phyloP scores from a whole-genome alignment of 2,797 vertebrate species.

The Sebastolobus alascanus region DNA sequence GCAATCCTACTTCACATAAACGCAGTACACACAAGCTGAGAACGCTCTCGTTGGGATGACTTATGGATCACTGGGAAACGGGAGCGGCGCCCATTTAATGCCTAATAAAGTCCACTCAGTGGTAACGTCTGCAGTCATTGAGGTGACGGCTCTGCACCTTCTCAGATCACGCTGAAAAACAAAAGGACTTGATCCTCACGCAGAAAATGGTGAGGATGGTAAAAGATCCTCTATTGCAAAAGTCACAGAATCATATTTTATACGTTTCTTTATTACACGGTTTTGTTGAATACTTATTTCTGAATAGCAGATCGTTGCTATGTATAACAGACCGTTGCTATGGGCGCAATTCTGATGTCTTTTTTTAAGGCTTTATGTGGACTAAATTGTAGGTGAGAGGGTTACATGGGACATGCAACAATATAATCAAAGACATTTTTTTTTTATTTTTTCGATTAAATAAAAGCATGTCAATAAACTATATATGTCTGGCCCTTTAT shows the following conservation, averaged over 20 bases:
- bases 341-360: no score
- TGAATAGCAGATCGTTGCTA: no score
- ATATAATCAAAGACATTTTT: no score
- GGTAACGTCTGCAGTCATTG: constrained; percentile 16
- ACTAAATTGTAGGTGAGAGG: no score
- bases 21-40: neutral
- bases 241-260: neutral
- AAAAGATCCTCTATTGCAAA: neutral
- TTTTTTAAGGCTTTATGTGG: no score
- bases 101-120: constrained; percentile 33
- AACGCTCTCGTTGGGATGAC: constrained; percentile 10
- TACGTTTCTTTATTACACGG: neutral
- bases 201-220: neutral
- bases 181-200: neutral
- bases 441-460: no score
- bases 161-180: neutral
- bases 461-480: no score
- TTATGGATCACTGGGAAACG: neutral
- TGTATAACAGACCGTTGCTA: no score
- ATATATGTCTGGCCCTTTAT: no score
- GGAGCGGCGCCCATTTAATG: constrained; percentile 4
- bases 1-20: neutral
- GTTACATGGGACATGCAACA: no score
- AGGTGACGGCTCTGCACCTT: constrained; percentile 5
- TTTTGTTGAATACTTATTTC: neutral